A percentile compares a stretch with the other conserved stretches of the same genome.
These are phyloP conservation scores for Takifugu rubripes DNA, from an alignment of 2,797 vertebrate species.

Conservation along the genomic window DNA sequence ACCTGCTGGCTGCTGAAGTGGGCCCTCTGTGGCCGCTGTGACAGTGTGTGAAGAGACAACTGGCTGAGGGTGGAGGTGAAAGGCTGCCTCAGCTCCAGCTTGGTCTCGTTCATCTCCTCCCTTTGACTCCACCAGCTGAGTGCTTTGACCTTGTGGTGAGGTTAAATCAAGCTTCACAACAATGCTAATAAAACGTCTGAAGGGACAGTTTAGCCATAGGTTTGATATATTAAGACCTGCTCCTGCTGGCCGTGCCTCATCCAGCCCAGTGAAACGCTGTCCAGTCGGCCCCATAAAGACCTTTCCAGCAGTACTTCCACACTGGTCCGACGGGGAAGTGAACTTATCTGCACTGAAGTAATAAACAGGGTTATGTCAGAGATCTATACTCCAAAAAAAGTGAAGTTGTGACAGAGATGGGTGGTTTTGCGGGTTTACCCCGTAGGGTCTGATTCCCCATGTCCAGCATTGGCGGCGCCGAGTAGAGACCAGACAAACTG, in stretches of 20 bases:
- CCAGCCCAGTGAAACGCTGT: slow-evolving; percentile 75
- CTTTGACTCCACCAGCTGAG: slow-evolving; percentile 69
- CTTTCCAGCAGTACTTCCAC: slow-evolving; percentile 68
- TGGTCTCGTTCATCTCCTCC: slow-evolving; percentile 58
- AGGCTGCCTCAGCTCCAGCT: slow-evolving; percentile 70
- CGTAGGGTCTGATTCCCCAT: slow-evolving; percentile 64
- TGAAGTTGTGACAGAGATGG: neutral
- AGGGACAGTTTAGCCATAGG: slow-evolving; percentile 5
- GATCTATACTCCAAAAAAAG: neutral
- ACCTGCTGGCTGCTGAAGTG: slow-evolving; percentile 73
- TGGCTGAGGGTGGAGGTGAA: slow-evolving; percentile 70
- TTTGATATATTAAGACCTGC: slow-evolving; percentile 39
- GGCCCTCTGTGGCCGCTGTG: slow-evolving; percentile 50
- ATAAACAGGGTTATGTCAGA: neutral
- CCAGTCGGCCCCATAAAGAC: slow-evolving; percentile 43
- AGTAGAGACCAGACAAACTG: slow-evolving; percentile 61
- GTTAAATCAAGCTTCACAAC: no score
- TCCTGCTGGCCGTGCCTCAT: slow-evolving; percentile 66
- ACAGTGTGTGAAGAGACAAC: slow-evolving; percentile 66
- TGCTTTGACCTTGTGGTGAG: slow-evolving; percentile 64
- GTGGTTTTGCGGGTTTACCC: slow-evolving; percentile 51
- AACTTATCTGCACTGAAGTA: slow-evolving; percentile 68
- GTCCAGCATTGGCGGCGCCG: slow-evolving; percentile 62
- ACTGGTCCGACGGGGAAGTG: slow-evolving; percentile 58
- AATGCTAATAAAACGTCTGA: neutral